phyloP scores from a whole-genome alignment of 2,888 invertebrate species.

The Drosophila quinaria region DNA sequence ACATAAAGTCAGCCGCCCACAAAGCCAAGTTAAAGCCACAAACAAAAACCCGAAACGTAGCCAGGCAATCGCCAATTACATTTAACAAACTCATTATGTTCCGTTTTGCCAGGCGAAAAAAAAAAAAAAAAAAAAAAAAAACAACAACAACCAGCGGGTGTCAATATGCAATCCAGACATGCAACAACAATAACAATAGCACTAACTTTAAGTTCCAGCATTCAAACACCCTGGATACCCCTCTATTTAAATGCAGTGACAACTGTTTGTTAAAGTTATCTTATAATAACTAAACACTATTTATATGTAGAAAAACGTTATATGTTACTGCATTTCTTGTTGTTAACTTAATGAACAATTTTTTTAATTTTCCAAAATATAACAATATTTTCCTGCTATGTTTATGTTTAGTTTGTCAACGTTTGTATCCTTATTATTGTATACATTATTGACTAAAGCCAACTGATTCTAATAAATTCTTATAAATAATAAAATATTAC shows the following conservation, averaged over 20 bases:
- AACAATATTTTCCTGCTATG: no score
- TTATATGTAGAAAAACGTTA: not conserved
- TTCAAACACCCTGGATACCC: slow-evolving; percentile 3
- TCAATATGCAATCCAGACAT: slow-evolving; percentile 45
- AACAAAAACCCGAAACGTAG: slow-evolving; percentile 32
- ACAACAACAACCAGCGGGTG: slow-evolving; percentile 46
- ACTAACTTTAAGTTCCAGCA: not conserved
- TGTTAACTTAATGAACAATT: no score
- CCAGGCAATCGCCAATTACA: slow-evolving; percentile 68
- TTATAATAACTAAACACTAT: not conserved
- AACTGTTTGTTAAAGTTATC: not conserved
- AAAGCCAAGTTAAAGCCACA: slow-evolving; percentile 3
- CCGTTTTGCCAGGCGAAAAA: slow-evolving; percentile 49
- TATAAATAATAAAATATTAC: no score
- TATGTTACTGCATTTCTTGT: not conserved
- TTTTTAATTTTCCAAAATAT: no score
- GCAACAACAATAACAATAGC: not conserved
- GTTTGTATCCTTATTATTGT: no score
- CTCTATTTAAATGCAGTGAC: not conserved
- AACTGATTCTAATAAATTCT: no score
- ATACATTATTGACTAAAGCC: no score
- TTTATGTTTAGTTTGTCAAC: no score
- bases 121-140: not conserved
- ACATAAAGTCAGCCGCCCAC: slow-evolving; percentile 35
- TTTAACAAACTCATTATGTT: slow-evolving; percentile 79